Conservation (phyloP, 2,113 vertebrate genomes). For the Odocoileus virginianus region DNA sequence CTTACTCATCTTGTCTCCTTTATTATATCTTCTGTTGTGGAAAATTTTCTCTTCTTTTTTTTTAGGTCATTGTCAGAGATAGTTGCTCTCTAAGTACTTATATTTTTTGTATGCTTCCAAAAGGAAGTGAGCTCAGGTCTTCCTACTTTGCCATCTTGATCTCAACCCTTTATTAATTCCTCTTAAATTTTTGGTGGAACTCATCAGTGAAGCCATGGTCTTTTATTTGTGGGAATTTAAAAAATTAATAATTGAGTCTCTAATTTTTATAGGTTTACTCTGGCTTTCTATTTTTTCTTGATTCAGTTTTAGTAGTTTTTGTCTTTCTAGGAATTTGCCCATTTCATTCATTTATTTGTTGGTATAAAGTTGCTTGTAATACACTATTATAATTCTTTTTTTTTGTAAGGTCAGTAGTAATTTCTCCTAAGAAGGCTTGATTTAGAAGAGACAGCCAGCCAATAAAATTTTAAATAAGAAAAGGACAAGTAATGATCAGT, state of each 20-base stretch:
- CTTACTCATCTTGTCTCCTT: background rate
- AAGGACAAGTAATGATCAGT: background rate
- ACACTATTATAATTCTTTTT: background rate
- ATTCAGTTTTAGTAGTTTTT: background rate
- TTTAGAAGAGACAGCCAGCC: background rate
- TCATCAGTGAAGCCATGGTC: background rate
- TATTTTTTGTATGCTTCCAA: background rate
- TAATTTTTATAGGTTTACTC: background rate
- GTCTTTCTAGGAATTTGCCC: background rate
- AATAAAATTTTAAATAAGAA: background rate
- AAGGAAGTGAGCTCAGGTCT: background rate
- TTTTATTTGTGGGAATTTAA: background rate
- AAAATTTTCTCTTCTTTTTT: background rate
- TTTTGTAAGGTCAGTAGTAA: background rate
- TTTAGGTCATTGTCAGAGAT: background rate
- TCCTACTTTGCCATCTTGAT: background rate
- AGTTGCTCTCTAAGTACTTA: background rate
- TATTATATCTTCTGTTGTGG: background rate
- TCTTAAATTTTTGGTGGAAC: background rate
- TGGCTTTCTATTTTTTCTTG: background rate
- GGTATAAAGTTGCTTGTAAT: background rate
- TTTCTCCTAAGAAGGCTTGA: background rate
- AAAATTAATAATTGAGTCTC: background rate
- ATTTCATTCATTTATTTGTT: background rate
- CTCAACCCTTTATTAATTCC: background rate